Conservation (phyloP, 2,797 vertebrate species). For the Xiphophorus birchmanni region DNA sequence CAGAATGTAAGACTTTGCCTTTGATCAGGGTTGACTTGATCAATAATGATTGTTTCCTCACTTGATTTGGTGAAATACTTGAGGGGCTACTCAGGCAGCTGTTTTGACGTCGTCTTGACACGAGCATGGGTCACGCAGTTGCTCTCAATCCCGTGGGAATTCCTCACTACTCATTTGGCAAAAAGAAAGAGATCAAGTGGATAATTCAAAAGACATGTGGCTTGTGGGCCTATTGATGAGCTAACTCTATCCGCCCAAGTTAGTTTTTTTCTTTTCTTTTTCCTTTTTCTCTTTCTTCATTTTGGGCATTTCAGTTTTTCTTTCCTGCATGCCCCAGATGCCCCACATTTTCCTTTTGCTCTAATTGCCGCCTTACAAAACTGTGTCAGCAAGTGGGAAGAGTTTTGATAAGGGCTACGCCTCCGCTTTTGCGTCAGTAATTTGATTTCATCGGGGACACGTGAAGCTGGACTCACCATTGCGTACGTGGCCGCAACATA, state of each 20-base stretch:
- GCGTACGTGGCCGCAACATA: slow-evolving; percentile 74
- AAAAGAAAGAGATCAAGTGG: not conserved
- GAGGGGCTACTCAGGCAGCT: slow-evolving; percentile 54
- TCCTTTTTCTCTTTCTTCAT: slow-evolving; percentile 24
- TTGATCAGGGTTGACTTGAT: slow-evolving; percentile 28
- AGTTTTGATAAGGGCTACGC: slow-evolving; percentile 75
- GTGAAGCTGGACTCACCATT: slow-evolving; percentile 70
- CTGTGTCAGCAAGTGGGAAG: slow-evolving; percentile 67
- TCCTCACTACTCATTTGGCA: slow-evolving; percentile 49
- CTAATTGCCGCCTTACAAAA: slow-evolving; percentile 72
- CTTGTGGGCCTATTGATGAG: slow-evolving; percentile 42
- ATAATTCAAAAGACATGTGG: not conserved
- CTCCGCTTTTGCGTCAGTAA: slow-evolving; percentile 74
- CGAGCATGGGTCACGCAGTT: slow-evolving; percentile 58
- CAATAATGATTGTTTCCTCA: slow-evolving; percentile 20
- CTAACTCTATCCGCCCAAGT: slow-evolving; percentile 40
- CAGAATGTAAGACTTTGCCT: slow-evolving; percentile 23
- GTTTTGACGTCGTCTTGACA: slow-evolving; percentile 54
- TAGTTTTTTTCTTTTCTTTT: not conserved
- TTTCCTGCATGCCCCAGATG: slow-evolving; percentile 60
- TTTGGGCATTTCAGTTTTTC: slow-evolving; percentile 19
- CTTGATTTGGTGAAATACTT: slow-evolving; percentile 34
- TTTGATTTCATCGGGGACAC: slow-evolving; percentile 74
- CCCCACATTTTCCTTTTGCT: slow-evolving; percentile 65
- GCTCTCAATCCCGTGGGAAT: slow-evolving; percentile 70